Evolutionary conservation across 2,113 vertebrate species (phyloP), one percentile per base, ranked within the genome.

Genomic region (Sinocyclocheilus maitianheensis): DNA sequence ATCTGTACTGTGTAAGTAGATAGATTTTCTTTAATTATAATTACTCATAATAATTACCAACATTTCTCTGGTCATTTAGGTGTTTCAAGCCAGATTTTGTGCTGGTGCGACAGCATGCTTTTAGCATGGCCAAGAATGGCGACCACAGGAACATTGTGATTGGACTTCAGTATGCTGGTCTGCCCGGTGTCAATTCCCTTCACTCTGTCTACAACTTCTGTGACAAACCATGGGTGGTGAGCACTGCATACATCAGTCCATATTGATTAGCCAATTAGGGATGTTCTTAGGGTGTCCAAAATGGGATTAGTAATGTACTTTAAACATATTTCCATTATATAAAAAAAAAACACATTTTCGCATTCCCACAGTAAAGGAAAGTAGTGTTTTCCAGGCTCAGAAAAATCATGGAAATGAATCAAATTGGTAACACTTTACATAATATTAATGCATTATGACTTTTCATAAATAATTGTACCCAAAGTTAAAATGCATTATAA

Each of bases 181-280:
- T 97, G 67, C 96, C 95, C 67, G 96, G 96, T 69, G 93, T 97
- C 51, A 98, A 98, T 93, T 96, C 97, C 67, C 87, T 98, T 90
- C 97, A 97, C 90, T 97, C 97, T 4, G 94, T 97, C 79, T 98
- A 97, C 94, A 98, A 97, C 92, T 98, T 98, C 93, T 98, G 97
- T 86, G 96, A 97, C 94, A 98, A 98, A 90, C 97, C 97, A 34
- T 97, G 97, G 97, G 96, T 97, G 96, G 97, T 97, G 91, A 95
- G 96, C 16, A 18, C 16, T n/a, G 24, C 34, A 76, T 8, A 40
- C 43, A 30, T 69, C 20, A 20, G 3, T 24, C 46, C 6, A 77
- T 30, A 77, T 10, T 2, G 5, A 24, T 20, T 8, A 71, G 18
- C 16, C 3, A 48, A 48, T 48, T 48, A 12, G 46, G 46, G 46